Conservation (phyloP, 2,888 invertebrate species). For the Oligia fasciuncula region DNA sequence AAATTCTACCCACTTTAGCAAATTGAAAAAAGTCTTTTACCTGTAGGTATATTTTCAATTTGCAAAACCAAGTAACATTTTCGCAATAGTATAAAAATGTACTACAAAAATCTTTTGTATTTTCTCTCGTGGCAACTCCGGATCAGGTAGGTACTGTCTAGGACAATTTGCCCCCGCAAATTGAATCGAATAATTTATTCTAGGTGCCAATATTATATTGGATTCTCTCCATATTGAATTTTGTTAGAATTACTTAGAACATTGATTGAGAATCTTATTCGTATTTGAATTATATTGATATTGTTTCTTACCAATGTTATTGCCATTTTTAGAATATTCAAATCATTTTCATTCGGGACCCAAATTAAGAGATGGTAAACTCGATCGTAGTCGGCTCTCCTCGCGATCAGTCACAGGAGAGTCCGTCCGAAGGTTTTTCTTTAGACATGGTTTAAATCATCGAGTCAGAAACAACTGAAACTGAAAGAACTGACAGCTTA, state of each 20-base stretch:
- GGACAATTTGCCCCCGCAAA: conserved; percentile 43
- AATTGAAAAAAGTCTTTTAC: neutral
- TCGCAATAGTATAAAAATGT: conserved; percentile 2
- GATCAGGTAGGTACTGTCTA: conserved; percentile 7
- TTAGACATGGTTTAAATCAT: no score
- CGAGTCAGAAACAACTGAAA: no score
- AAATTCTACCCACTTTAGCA: neutral
- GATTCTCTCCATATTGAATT: conserved; percentile 25
- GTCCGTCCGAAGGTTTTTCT: no score
- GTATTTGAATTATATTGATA: conserved; percentile 24
- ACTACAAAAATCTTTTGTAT: conserved; percentile 25
- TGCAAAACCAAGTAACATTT: conserved; percentile 6
- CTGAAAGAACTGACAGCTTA: no score
- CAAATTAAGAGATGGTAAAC: neutral
- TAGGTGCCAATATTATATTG: conserved; percentile 32
- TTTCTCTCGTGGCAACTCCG: conserved; percentile 19
- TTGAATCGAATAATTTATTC: conserved; percentile 41
- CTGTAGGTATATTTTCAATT: conserved; percentile 15
- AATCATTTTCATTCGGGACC: conserved; percentile 7
- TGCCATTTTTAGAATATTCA: conserved; percentile 17
- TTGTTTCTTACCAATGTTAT: conserved; percentile 7
- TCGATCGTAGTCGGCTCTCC: neutral
- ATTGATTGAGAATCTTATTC: conserved; percentile 36
- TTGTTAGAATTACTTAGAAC: conserved; percentile 14
- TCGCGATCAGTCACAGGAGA: neutral